phyloP scores from a whole-genome alignment of 2,113 vertebrate genomes.

The Ictalurus punctatus region DNA sequence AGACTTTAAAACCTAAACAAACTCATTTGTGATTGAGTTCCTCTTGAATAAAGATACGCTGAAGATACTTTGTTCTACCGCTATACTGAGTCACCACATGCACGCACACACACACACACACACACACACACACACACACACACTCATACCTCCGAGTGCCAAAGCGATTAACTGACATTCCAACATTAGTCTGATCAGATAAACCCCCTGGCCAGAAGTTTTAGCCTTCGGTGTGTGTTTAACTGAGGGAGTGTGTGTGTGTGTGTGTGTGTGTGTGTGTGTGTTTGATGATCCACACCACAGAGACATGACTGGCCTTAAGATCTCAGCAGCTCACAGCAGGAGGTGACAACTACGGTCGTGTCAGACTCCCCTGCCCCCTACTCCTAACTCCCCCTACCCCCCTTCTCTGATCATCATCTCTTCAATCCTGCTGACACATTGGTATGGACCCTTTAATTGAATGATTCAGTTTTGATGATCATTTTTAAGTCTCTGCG shows the following conservation, averaged over 20 bases:
- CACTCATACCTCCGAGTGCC: neutral
- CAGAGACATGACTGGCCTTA: slow-evolving; percentile 36
- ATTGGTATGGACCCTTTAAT: neutral
- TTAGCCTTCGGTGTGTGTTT: neutral
- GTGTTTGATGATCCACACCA: neutral
- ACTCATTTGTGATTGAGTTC: neutral
- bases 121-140: neutral
- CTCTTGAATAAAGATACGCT: neutral
- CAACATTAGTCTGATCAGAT: slow-evolving; percentile 39
- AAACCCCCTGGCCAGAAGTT: slow-evolving; percentile 27
- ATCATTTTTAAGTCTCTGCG: neutral
- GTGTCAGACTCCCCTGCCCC: neutral
- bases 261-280: neutral
- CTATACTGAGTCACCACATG: neutral
- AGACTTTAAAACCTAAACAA: neutral
- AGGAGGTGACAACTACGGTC: slow-evolving; percentile 11
- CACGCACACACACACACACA: neutral
- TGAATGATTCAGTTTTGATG: neutral
- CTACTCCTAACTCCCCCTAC: neutral
- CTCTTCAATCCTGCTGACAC: neutral
- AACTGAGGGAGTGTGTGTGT: neutral
- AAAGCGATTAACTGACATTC: slow-evolving; percentile 45
- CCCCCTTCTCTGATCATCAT: neutral
- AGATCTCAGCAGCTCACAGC: slow-evolving; percentile 40
- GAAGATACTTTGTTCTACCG: neutral